phyloP scores from a whole-genome alignment of 2,113 vertebrate species.

The Spheniscus mendiculus region DNA sequence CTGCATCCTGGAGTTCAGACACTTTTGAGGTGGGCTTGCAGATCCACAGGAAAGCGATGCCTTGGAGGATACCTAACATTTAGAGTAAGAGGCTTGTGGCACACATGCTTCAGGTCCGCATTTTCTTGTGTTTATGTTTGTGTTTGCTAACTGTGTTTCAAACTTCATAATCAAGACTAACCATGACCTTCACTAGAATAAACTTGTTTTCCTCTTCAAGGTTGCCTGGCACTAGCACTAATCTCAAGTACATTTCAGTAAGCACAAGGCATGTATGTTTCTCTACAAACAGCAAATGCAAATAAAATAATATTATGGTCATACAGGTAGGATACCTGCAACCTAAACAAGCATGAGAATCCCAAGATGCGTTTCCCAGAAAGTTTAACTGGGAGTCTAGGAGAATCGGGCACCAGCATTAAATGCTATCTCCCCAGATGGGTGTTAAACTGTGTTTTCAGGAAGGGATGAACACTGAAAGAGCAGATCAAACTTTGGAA shows the following conservation, averaged over 20 bases:
- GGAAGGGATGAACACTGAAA: neutral
- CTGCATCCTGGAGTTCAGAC: neutral
- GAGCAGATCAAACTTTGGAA: neutral
- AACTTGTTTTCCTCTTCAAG: neutral
- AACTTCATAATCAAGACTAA: neutral
- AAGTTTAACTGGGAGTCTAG: neutral
- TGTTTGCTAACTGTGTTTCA: neutral
- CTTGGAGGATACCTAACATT: neutral
- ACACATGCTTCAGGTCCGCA: neutral
- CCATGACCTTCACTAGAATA: neutral
- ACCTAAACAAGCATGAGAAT: neutral
- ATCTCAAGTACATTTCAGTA: neutral
- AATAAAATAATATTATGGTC: neutral
- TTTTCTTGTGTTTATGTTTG: neutral
- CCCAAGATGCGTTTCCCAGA: neutral
- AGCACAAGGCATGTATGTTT: neutral
- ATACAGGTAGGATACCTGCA: neutral
- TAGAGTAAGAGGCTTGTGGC: neutral
- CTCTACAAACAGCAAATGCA: neutral
- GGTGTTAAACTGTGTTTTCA: neutral
- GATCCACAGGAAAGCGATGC: neutral
- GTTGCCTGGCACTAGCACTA: neutral
- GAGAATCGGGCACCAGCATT: neutral
- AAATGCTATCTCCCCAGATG: accelerated
- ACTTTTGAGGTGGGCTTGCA: neutral